These are phyloP conservation scores for Neotragus pygmaeus DNA, from an alignment of 2,113 vertebrate genomes.

Conservation along the genomic window DNA sequence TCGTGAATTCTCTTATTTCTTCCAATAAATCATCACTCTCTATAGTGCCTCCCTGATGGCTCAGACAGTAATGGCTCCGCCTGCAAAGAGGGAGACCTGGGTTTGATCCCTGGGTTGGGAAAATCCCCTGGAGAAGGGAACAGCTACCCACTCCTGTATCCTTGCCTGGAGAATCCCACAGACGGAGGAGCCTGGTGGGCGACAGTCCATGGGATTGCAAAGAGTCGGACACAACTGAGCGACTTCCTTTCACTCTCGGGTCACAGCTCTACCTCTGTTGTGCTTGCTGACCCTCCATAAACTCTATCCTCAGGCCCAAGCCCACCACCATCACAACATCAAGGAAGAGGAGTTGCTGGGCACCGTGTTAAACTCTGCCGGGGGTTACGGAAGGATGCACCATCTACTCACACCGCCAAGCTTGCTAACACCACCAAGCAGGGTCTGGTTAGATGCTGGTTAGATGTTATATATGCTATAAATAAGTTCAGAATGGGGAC, in stretches of 20 bases:
- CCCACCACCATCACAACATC: background rate
- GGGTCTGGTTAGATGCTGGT: background rate
- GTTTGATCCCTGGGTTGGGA: background rate
- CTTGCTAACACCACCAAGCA: background rate
- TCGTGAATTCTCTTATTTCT: background rate
- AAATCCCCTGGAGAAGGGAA: background rate
- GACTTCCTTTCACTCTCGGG: background rate
- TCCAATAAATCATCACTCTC: background rate
- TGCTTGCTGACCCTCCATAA: background rate
- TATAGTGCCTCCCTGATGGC: background rate
- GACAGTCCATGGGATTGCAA: fast-evolving
- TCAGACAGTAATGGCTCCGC: background rate
- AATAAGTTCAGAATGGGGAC: too few relatives aligned
- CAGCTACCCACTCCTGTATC: background rate
- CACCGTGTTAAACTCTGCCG: fast-evolving
- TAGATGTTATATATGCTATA: fast-evolving
- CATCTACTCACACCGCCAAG: background rate
- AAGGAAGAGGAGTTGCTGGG: background rate
- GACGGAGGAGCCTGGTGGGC: background rate
- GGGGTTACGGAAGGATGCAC: background rate
- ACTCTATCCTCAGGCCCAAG: background rate
- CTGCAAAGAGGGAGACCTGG: background rate
- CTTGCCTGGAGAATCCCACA: background rate
- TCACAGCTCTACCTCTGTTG: fast-evolving
- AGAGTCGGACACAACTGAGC: fast-evolving